Conservation (phyloP, 1,140 invertebrate genomes). For the Liolophura sinensis region DNA sequence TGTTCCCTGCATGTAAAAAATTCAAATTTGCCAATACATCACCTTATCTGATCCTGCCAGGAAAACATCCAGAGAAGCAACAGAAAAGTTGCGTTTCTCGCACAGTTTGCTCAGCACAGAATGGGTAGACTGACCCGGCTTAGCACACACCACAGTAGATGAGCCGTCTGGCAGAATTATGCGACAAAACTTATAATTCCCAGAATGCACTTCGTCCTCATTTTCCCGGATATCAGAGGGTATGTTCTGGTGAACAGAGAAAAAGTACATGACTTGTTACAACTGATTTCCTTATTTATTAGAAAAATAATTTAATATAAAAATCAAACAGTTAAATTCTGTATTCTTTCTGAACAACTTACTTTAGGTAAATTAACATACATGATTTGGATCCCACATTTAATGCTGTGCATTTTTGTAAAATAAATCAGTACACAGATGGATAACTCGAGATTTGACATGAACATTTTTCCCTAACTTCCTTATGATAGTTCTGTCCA, state of each 20-base stretch:
- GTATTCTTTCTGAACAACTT: too few relatives aligned
- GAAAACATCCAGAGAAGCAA: conserved; percentile 78
- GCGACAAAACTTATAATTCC: conserved; percentile 69
- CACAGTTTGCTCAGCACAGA: conserved; percentile 79
- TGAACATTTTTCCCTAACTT: too few relatives aligned
- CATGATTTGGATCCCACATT: too few relatives aligned
- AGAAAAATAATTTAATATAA: too few relatives aligned
- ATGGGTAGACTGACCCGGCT: conserved; percentile 73
- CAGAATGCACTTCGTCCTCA: conserved; percentile 7
- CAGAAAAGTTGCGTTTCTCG: conserved; percentile 78
- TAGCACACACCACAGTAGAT: conserved; percentile 84
- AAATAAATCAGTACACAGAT: too few relatives aligned
- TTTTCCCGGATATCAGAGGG: neutral
- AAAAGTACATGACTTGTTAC: too few relatives aligned
- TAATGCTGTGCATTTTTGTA: too few relatives aligned
- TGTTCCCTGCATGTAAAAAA: neutral
- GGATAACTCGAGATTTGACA: too few relatives aligned
- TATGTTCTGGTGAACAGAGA: neutral
- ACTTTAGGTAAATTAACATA: too few relatives aligned
- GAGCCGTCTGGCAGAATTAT: conserved; percentile 88
- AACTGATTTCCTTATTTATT: too few relatives aligned
- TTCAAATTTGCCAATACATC: conserved; percentile 19
- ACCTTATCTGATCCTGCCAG: conserved; percentile 69
- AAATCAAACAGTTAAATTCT: too few relatives aligned
- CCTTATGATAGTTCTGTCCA: too few relatives aligned